phyloP scores from a whole-genome alignment of 2,113 vertebrate species.

The Formicarius rufipectus region DNA sequence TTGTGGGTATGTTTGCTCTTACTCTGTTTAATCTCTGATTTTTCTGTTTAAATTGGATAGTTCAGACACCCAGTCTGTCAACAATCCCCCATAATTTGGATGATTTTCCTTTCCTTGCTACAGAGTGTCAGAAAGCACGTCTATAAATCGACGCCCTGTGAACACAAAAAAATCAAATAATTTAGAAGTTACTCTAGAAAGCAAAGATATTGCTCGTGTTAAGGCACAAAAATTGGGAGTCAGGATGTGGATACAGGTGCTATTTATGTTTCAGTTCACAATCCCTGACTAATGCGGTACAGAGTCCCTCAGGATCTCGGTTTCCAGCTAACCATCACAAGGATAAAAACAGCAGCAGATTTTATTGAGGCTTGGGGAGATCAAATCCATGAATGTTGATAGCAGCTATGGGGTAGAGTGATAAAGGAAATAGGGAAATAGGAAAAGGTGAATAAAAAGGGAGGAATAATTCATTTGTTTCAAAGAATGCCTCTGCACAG shows the following conservation, averaged over 20 bases:
- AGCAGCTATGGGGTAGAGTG: not conserved
- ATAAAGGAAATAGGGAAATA: not conserved
- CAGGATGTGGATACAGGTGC: accelerated
- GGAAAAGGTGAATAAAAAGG: not conserved
- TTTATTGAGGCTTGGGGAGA: not conserved
- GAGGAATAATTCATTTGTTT: not conserved
- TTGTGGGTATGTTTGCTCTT: not conserved
- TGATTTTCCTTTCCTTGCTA: not conserved
- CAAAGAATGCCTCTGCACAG: not conserved
- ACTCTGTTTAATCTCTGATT: not conserved
- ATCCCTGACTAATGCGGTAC: not conserved
- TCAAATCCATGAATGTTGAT: not conserved
- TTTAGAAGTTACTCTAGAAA: not conserved
- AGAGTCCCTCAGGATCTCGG: not conserved
- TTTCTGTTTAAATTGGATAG: not conserved
- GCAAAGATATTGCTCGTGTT: not conserved
- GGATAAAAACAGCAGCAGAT: not conserved
- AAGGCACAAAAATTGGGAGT: not conserved
- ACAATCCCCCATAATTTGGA: not conserved
- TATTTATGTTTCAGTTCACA: not conserved
- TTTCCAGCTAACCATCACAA: not conserved
- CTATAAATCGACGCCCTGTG: slow-evolving; percentile 1
- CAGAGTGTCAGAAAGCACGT: not conserved
- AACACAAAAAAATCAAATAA: not conserved
- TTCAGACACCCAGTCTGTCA: not conserved